phyloP scores from a whole-genome alignment of 2,797 vertebrate species.

The Threskiornis aethiopicus region DNA sequence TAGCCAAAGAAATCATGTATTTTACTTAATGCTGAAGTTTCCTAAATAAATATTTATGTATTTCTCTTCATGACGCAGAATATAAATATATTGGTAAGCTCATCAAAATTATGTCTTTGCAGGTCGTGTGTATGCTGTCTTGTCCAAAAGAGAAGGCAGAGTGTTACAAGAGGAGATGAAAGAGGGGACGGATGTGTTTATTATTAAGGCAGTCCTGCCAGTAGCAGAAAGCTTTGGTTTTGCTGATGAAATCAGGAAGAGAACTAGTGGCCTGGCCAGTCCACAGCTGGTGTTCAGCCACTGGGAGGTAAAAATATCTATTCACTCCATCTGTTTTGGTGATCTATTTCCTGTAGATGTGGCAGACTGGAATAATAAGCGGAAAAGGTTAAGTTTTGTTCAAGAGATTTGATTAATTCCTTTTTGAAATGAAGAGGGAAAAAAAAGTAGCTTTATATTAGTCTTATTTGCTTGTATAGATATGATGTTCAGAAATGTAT shows the following conservation, averaged over 20 bases:
- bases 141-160: slow-evolving; percentile 91
- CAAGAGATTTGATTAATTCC: slow-evolving; percentile 6
- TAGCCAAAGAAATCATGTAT: fast-evolving
- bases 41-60: not conserved
- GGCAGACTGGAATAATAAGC: slow-evolving; percentile 26
- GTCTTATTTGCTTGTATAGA: not conserved
- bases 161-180: slow-evolving; percentile 97
- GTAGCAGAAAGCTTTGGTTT: slow-evolving; percentile 98
- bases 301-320: slow-evolving; percentile 88
- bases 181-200: slow-evolving; percentile 94
- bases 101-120: not conserved
- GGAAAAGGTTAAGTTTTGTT: slow-evolving; percentile 33
- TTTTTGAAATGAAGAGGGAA: not conserved
- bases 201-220: slow-evolving; percentile 91
- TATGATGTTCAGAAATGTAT: not conserved
- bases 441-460: not conserved
- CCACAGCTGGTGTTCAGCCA: slow-evolving; percentile 98
- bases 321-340: not conserved
- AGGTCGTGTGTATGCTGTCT: slow-evolving; percentile 89
- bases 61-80: not conserved
- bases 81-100: not conserved
- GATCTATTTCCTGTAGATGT: slow-evolving; percentile 8
- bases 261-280: slow-evolving; percentile 95
- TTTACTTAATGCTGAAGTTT: not conserved
- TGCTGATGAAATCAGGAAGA: slow-evolving; percentile 94